Evolutionary conservation across 2,797 vertebrate genomes (phyloP).

Genomic region (Diglossa cyanea): DNA sequence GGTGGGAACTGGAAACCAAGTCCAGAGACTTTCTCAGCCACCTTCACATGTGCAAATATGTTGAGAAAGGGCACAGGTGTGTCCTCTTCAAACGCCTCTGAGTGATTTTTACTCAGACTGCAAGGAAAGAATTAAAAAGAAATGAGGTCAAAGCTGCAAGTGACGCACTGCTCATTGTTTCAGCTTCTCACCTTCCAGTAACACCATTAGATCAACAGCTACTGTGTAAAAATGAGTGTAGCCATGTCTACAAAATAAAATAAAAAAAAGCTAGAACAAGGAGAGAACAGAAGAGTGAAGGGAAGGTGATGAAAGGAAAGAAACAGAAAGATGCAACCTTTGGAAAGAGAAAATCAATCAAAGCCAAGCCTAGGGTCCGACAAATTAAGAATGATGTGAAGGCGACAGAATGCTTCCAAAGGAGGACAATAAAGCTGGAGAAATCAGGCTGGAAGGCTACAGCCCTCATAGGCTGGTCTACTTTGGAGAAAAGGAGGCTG

Average conservation of each 20-base stretch:
- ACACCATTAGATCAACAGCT: background rate
- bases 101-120: background rate
- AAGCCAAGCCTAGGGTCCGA: background rate
- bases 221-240: conserved; percentile 12
- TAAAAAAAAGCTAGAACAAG: background rate
- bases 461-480: background rate
- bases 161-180: background rate
- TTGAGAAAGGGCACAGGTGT: background rate
- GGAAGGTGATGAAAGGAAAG: background rate
- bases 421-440: background rate
- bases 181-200: conserved; percentile 35
- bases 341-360: background rate
- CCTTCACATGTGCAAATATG: background rate
- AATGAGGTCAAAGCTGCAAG: conserved; percentile 16
- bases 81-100: background rate
- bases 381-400: background rate
- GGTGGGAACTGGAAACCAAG: background rate
- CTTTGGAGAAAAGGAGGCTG: background rate
- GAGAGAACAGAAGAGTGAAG: background rate
- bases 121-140: background rate
- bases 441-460: background rate
- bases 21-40: background rate
- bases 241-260: background rate
- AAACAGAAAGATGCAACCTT: background rate
- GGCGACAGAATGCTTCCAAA: background rate